phyloP scores from a whole-genome alignment of 1,140 invertebrate species.

The Zaprionus ornatus region DNA sequence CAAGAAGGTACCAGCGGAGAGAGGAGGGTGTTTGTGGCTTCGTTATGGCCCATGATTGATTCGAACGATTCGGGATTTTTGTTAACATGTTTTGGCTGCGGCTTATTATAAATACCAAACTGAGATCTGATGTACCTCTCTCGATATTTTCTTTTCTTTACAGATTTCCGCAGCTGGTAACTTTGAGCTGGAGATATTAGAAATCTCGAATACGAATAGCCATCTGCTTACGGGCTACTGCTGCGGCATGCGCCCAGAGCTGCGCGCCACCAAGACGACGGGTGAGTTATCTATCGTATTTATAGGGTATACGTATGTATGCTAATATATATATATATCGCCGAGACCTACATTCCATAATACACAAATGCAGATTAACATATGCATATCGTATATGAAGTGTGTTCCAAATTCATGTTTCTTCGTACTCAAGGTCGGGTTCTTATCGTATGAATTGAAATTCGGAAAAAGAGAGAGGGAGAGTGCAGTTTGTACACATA shows the following conservation, averaged over 20 bases:
- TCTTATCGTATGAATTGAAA: not conserved
- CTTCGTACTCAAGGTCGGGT: not conserved
- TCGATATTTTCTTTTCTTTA: slow-evolving; percentile 45
- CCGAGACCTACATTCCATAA: not conserved
- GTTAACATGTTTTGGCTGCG: slow-evolving; percentile 35
- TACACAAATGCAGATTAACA: not conserved
- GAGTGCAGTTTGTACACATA: not conserved
- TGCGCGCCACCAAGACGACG: slow-evolving; percentile 85
- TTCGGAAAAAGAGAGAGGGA: not conserved
- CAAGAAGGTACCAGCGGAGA: not conserved
- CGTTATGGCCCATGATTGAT: slow-evolving; percentile 74
- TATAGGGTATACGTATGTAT: not conserved
- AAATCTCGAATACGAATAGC: slow-evolving; percentile 93
- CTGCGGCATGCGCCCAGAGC: slow-evolving; percentile 88
- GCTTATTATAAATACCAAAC: slow-evolving; percentile 25
- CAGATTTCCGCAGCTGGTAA: slow-evolving; percentile 87
- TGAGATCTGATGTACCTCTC: slow-evolving; percentile 48
- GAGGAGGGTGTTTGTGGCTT: slow-evolving; percentile 30
- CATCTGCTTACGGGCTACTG: slow-evolving; percentile 91
- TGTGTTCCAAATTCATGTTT: not conserved
- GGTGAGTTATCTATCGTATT: slow-evolving; percentile 57
- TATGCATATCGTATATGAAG: not conserved
- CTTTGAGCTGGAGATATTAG: slow-evolving; percentile 96
- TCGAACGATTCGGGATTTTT: slow-evolving; percentile 66
- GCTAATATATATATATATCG: not conserved